Evolutionary conservation across 2,888 invertebrate genomes (phyloP).

Genomic region (Schizotus pectinicornis): DNA sequence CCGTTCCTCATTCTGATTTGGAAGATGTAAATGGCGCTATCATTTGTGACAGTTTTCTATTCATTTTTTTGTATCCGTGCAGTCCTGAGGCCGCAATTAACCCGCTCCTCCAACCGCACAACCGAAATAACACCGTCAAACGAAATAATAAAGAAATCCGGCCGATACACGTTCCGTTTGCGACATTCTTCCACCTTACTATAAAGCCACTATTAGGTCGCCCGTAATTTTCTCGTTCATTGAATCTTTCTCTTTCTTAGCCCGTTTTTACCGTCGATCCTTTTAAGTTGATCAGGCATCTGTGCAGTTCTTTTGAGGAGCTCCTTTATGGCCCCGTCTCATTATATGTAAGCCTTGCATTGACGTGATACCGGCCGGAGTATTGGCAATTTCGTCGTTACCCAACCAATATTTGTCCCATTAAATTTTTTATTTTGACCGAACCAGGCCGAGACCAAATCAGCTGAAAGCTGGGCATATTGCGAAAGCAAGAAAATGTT

Average conservation of each 20-base stretch:
- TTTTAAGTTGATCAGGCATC: constrained; percentile 40
- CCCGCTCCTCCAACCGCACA: too few relatives aligned
- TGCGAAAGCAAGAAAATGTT: too few relatives aligned
- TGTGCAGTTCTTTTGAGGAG: constrained; percentile 29
- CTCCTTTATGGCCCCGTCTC: constrained; percentile 18
- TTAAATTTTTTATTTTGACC: too few relatives aligned
- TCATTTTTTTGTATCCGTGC: too few relatives aligned
- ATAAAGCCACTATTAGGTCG: constrained; percentile 38
- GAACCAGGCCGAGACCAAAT: too few relatives aligned
- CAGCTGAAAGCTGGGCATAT: too few relatives aligned
- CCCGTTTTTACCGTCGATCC: constrained; percentile 30
- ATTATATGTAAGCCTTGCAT: constrained; percentile 18
- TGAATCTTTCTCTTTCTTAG: constrained; percentile 37
- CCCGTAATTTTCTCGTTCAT: constrained; percentile 45
- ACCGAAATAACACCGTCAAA: constrained; percentile 2
- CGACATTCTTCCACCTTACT: constrained; percentile 17
- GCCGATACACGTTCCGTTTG: constrained; percentile 16
- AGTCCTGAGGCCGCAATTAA: too few relatives aligned
- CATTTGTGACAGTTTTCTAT: too few relatives aligned
- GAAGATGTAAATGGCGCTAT: too few relatives aligned
- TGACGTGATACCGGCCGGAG: not conserved
- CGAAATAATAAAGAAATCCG: constrained; percentile 16
- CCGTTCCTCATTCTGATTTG: too few relatives aligned
- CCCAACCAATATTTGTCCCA: too few relatives aligned
- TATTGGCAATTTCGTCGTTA: too few relatives aligned